Base-by-base conservation (phyloP, 2,888 invertebrate species). In the Cheilosia vernalis region DNA sequence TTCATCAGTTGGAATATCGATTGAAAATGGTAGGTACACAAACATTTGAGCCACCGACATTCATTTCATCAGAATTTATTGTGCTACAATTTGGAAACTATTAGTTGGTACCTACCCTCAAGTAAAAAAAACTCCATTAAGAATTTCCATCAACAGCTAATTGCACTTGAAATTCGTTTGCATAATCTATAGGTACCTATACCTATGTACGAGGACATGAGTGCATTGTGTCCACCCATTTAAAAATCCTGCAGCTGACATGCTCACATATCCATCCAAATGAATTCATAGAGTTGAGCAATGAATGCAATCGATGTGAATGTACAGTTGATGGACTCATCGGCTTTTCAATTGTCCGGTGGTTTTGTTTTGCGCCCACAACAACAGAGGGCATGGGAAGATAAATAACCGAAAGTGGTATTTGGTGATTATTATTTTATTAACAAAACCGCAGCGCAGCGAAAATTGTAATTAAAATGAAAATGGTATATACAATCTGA, bases 351-450 rank as follows among this genome's bases (percentile, higher is more conserved):
- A 73, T 84, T 84, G 61, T 58, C 13, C 58, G 37, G 83, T 63
- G 79, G 83, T 83, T 63, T 69, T 77, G 55, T 53, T 21, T 21
- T 63, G 24, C 53, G 24, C 37, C 40, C 40, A 44, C 67, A 24
- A 55, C 49, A 69, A 24, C 24, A 30, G n/a, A 47, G 15, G 21
- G 7, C 21, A 4, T 37, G 5, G 37, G 55, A 21, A 37, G 40
- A 78, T 63, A 78, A 67, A 79, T 67, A 78, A 56, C 67, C 49
- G 19, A 78, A 61, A 73, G 61, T 51, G 78, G 66, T 83, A 56
- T 78, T 64, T 66, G 72, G 78, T 49, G 55, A 83, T 73, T 56
- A 78, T 73, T 73, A 78, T 83, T 83, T 49, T 67, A 67, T 83
- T 63, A 56, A 61, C 83, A 73, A 61, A 67, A 78, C 83, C 83